Conservation (phyloP, 2,113 vertebrate species). For the Oceanites oceanicus region DNA sequence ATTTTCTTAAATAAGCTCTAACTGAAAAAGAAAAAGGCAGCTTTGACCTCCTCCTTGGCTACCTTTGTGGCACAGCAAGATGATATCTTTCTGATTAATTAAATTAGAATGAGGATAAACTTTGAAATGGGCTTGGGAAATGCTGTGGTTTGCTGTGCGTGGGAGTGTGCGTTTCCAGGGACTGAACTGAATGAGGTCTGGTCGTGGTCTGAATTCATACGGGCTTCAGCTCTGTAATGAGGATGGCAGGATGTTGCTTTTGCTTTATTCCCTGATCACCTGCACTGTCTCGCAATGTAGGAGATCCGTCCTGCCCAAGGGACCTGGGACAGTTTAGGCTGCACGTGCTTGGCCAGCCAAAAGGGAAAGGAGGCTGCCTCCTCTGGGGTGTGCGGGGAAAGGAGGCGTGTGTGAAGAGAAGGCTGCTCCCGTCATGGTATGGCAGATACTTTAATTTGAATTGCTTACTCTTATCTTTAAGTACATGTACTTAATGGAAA, state of each 20-base stretch:
- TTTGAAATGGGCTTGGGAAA: not conserved
- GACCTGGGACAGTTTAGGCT: not conserved
- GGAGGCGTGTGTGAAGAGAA: not conserved
- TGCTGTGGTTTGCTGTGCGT: not conserved
- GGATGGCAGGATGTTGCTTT: not conserved
- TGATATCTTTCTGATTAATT: slow-evolving; percentile 32
- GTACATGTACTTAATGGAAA: not conserved
- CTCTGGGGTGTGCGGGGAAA: not conserved
- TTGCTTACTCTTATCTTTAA: not conserved
- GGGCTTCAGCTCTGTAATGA: not conserved
- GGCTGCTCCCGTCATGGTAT: not conserved
- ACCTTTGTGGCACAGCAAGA: not conserved
- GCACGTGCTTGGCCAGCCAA: no score
- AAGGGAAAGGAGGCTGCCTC: not conserved
- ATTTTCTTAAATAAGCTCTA: slow-evolving; percentile 38
- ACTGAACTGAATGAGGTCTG: not conserved
- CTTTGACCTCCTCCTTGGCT: not conserved
- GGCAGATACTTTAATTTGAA: not conserved
- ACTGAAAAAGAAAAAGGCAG: not conserved
- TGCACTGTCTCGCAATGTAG: not conserved
- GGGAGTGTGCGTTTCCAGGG: not conserved
- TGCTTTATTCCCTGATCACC: not conserved
- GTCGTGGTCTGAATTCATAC: not conserved
- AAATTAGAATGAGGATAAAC: slow-evolving; percentile 32
- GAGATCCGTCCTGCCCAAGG: not conserved